Percentiles rank a stretch among this genome's conserved stretches.
These are phyloP conservation scores for Opisthocomus hoazin DNA, from an alignment of 2,113 vertebrate genomes.

Conservation along the genomic window DNA sequence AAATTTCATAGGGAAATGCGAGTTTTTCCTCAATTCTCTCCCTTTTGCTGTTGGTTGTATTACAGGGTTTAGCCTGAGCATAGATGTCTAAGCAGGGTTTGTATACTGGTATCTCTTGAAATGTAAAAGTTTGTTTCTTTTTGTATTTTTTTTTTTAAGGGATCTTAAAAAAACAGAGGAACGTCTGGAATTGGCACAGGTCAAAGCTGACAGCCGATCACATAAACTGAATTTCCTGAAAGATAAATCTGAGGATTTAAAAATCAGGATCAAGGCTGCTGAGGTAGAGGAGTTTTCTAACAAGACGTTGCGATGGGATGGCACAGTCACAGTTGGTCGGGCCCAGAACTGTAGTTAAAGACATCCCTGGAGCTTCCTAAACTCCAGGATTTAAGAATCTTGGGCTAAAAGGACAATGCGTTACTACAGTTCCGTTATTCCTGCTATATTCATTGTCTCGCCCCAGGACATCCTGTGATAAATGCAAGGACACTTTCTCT, in stretches of 20 bases:
- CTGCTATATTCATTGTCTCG: background rate
- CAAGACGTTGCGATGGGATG: background rate
- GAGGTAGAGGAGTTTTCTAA: conserved; percentile 68
- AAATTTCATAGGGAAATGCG: background rate
- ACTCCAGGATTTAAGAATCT: background rate
- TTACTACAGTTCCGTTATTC: background rate
- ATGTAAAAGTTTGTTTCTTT: background rate
- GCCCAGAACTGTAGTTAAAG: background rate
- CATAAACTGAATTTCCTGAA: conserved; percentile 77
- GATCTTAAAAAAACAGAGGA: conserved; percentile 70
- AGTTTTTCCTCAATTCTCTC: background rate
- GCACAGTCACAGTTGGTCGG: rapidly evolving
- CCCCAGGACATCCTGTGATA: background rate
- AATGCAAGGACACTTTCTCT: background rate
- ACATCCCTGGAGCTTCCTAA: background rate
- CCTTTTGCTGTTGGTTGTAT: background rate
- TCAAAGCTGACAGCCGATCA: conserved; percentile 43
- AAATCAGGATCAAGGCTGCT: conserved; percentile 46
- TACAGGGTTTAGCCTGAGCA: background rate
- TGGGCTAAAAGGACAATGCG: background rate
- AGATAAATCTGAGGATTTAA: conserved; percentile 74
- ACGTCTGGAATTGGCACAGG: conserved; percentile 40
- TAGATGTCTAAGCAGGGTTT: background rate
- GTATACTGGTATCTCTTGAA: background rate
- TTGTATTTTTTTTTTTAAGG: conserved; percentile 59